Conservation (phyloP, 2,113 vertebrate genomes). For the Tympanuchus pallidicinctus region DNA sequence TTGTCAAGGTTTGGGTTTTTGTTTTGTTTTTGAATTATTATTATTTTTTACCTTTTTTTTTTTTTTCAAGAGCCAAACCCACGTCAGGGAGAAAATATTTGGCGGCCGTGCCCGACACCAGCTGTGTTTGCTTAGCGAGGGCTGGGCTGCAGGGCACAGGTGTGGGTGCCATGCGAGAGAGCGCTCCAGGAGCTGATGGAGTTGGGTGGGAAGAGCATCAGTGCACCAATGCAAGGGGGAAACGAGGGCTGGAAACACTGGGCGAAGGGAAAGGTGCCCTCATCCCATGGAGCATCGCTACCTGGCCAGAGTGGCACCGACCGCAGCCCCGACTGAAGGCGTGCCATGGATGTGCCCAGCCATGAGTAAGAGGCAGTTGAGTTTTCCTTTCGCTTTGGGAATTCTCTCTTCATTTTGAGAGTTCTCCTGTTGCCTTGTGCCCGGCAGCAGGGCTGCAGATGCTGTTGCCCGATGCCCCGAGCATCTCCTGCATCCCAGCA, state of each 20-base stretch:
- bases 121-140: neutral
- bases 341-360: neutral
- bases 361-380: accelerated
- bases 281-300: neutral
- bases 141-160: neutral
- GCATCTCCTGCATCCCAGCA: neutral
- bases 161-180: neutral
- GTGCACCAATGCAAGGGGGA: neutral
- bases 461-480: no score
- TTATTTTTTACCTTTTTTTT: neutral
- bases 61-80: neutral
- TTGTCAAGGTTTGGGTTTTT: neutral
- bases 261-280: neutral
- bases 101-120: neutral
- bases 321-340: neutral
- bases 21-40: neutral
- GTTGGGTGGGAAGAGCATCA: neutral
- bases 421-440: accelerated
- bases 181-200: neutral
- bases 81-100: neutral
- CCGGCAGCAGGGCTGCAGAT: accelerated
- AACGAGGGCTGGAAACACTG: neutral
- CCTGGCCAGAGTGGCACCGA: no score
- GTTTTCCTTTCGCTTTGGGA: neutral
- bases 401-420: neutral